phyloP scores from a whole-genome alignment of 2,888 invertebrate species.

The Melangyna quadrimaculata region DNA sequence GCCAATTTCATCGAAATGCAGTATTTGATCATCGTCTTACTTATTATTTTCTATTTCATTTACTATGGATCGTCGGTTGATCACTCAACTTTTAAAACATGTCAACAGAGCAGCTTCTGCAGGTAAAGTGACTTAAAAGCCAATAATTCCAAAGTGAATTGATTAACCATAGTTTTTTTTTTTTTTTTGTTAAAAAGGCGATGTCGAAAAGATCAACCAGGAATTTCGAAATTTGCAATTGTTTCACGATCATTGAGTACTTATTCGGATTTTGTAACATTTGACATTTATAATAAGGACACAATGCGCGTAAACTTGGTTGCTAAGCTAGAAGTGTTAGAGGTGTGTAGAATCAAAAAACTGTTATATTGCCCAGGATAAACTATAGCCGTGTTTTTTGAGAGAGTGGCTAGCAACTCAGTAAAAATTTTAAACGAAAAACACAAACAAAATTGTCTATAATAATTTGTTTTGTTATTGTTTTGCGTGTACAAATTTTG shows the following conservation, averaged over 20 bases:
- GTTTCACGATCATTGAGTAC: conserved; percentile 86
- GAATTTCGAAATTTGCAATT: conserved; percentile 87
- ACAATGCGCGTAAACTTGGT: conserved; percentile 78
- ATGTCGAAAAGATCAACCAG: conserved; percentile 87
- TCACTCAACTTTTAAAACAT: conserved; percentile 95
- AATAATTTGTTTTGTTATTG: too few species aligned
- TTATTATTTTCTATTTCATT: conserved; percentile 75
- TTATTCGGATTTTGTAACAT: conserved; percentile 86
- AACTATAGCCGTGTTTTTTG: too few species aligned
- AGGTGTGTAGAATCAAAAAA: conserved; percentile 67
- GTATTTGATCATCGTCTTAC: conserved; percentile 71
- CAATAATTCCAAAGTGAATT: not conserved
- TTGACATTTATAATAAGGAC: conserved; percentile 86
- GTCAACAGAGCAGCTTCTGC: conserved; percentile 98
- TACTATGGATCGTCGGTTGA: conserved; percentile 85
- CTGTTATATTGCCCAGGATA: not conserved
- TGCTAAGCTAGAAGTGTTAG: conserved; percentile 78
- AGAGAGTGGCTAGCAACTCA: too few species aligned
- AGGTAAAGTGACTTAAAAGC: conserved; percentile 83
- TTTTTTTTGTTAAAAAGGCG: conserved; percentile 81
- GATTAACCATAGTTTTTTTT: not conserved
- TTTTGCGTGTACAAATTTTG: too few species aligned
- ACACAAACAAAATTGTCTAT: too few species aligned
- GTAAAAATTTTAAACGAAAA: too few species aligned
- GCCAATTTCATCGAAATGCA: conserved; percentile 73